phyloP scores from a whole-genome alignment of 1,140 invertebrate species.

The Planococcus citri region DNA sequence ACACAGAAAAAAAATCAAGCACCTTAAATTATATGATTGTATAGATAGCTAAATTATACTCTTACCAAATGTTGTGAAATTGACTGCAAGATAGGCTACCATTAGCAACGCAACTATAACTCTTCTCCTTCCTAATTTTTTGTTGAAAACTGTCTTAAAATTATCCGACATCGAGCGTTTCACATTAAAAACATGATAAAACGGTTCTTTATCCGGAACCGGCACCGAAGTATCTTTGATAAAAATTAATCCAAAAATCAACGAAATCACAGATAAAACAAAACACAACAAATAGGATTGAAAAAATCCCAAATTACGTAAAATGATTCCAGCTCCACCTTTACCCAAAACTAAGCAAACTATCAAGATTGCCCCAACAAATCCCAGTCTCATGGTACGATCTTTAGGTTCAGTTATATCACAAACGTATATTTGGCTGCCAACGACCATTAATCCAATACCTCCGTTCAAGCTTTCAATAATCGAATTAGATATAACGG shows the following conservation, averaged over 20 bases:
- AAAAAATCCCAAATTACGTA: constrained; percentile 22
- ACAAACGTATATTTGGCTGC: constrained; percentile 18
- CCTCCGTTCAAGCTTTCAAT: constrained; percentile 15
- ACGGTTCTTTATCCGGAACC: neutral
- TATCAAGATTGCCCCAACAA: constrained; percentile 21
- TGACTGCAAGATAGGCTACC: neutral
- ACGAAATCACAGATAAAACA: neutral
- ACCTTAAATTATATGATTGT: too few relatives aligned
- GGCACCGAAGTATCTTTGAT: neutral
- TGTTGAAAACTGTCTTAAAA: neutral
- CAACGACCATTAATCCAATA: constrained; percentile 13
- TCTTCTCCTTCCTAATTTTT: neutral
- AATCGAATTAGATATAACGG: too few relatives aligned
- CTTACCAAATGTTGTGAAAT: too few relatives aligned
- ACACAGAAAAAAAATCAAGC: too few relatives aligned
- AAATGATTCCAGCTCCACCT: constrained; percentile 13
- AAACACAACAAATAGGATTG: constrained; percentile 22
- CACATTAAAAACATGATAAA: neutral
- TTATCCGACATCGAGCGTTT: neutral
- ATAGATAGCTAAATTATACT: too few relatives aligned
- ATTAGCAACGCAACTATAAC: neutral
- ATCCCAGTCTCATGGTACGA: constrained; percentile 21
- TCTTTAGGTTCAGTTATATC: constrained; percentile 20
- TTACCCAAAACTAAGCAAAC: constrained; percentile 21
- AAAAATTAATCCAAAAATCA: neutral